phyloP scores from a whole-genome alignment of 1,140 invertebrate genomes.

The Cherax destructor region DNA sequence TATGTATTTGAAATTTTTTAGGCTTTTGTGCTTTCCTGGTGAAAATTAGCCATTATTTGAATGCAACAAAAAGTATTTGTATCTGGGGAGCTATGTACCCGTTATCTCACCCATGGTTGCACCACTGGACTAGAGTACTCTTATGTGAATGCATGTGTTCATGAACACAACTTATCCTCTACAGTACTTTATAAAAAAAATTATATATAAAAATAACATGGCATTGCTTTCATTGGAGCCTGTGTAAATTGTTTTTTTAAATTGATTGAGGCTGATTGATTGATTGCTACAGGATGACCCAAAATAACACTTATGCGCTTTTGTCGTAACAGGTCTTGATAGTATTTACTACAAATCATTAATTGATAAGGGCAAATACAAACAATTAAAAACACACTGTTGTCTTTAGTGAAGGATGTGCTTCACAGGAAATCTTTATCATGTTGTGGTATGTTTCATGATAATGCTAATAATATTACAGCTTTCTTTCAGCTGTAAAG shows the following conservation, averaged over 20 bases:
- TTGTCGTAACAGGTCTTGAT: background rate
- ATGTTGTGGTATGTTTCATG: background rate
- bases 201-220: too few relatives aligned
- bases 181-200: too few relatives aligned
- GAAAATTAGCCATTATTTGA: too few relatives aligned
- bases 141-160: too few relatives aligned
- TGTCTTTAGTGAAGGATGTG: background rate
- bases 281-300: background rate
- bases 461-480: background rate
- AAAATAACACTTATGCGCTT: background rate
- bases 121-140: too few relatives aligned
- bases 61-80: too few relatives aligned
- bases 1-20: too few relatives aligned
- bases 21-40: too few relatives aligned
- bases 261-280: background rate
- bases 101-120: too few relatives aligned
- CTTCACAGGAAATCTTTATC: conserved; percentile 5
- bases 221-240: too few relatives aligned
- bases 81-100: too few relatives aligned
- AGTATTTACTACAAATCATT: background rate
- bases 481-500: background rate
- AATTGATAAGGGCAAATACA: background rate
- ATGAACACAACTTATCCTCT: too few relatives aligned
- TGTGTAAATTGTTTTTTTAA: background rate
- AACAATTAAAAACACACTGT: background rate